Conservation (phyloP, 2,113 vertebrate species). For the Eclectus roratus region DNA sequence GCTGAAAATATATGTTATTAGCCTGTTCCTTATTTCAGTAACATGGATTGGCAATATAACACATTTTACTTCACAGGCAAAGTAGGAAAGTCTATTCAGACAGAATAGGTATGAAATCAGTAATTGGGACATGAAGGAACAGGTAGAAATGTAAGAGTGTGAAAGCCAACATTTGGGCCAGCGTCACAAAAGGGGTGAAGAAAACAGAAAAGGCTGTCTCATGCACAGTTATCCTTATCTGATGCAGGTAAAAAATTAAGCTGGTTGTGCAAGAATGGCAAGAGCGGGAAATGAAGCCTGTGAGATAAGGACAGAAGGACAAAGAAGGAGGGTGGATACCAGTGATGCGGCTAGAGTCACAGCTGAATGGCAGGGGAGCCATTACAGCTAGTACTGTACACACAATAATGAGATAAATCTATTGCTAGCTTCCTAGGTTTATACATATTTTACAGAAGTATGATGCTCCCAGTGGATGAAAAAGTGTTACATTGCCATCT, state of each 20-base stretch:
- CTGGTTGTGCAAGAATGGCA: neutral
- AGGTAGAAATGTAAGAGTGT: neutral
- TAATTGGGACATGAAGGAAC: neutral
- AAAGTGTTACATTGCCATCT: conserved; percentile 61
- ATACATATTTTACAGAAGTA: conserved; percentile 20
- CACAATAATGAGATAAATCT: neutral
- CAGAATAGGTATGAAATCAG: neutral
- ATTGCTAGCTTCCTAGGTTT: neutral
- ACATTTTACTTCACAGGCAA: neutral
- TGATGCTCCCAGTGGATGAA: neutral
- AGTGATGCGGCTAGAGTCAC: neutral
- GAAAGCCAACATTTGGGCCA: neutral
- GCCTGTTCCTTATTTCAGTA: neutral
- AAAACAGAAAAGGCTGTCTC: neutral
- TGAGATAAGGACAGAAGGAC: neutral
- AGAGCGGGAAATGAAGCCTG: neutral
- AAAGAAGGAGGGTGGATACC: neutral
- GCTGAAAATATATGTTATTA: neutral
- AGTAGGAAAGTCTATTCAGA: neutral
- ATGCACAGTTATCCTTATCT: neutral
- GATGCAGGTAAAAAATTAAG: neutral
- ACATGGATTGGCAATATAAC: neutral
- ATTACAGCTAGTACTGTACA: neutral
- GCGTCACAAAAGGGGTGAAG: neutral
- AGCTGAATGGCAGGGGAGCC: neutral